Evolutionary conservation across 2,888 invertebrate species (phyloP), one percentile per base, ranked within the genome.

Genomic region (Candidula unifasciata): DNA sequence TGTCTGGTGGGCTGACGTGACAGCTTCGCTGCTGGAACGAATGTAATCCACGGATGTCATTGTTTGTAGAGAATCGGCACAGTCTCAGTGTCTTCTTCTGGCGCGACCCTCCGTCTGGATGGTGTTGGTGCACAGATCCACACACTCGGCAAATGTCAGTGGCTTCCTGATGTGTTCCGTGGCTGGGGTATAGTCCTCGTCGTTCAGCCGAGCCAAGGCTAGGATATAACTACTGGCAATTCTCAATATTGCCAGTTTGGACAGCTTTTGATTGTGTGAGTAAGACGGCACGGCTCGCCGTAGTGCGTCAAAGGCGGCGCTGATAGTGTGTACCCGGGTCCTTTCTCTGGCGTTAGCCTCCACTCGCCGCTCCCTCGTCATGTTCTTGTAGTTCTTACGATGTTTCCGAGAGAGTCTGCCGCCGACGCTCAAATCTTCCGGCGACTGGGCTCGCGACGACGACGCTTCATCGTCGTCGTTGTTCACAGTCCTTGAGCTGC

Each of bases 141-240:
- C 96, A 93, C 97, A 97, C 24, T 96, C 95, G 1, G 96, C 95
- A 64, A 97, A 94, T 73, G 96, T 95, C 3, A 96, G 95, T 66
- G 94, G 93, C 79, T 95, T 95, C 87, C 95, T 87, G 95, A 82
- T 95, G 95, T 88, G 95, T 91, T 87, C 95, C 13, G 85, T 82
- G 0, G 95, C 95, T 0, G 95, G 95, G 88, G 95, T 95, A 88
- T 95, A 95, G 90, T 96, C 96, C 88, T 95, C 94, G 13, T 96
- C 96, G 5, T 97, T 96, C 91, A 97, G 95, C 88, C 96, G 95
- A 77, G 97, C 96, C 87, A 98, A 94, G 0, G 97, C 97, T 92
- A 97, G 95, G 87, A 98, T 98, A 94, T 98, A 98, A 86, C 97
- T 97, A 93, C 97, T 97, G 2, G 98, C 98, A 93, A 98, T 97